phyloP scores from a whole-genome alignment of 2,888 invertebrate species.

The Prosapia bicincta region DNA sequence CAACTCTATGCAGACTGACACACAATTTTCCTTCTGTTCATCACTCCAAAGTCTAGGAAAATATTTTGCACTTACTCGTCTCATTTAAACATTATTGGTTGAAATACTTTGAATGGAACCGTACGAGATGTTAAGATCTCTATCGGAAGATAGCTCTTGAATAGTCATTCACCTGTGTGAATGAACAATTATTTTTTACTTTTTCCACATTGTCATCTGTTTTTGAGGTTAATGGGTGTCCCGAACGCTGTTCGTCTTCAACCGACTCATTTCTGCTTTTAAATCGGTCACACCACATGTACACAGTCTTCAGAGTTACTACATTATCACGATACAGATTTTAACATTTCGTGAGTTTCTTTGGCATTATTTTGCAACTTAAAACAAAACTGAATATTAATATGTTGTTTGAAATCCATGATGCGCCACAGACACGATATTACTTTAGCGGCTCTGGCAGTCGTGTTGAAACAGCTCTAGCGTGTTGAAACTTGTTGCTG shows the following conservation, averaged over 20 bases:
- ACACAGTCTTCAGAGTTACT: slow-evolving; percentile 5
- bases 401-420: slow-evolving; percentile 8
- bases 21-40: slow-evolving; percentile 3
- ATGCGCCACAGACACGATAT: slow-evolving; percentile 1
- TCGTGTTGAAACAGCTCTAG: neutral
- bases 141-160: slow-evolving; percentile 3
- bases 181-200: neutral
- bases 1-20: slow-evolving; percentile 3
- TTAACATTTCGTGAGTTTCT: slow-evolving; percentile 7
- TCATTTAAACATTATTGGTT: neutral
- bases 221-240: slow-evolving; percentile 3
- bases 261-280: slow-evolving; percentile 7
- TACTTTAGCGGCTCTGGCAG: slow-evolving; percentile 3
- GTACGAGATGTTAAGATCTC: neutral
- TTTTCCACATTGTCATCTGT: slow-evolving; percentile 3
- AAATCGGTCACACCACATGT: slow-evolving; percentile 11
- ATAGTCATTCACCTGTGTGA: too few relatives aligned
- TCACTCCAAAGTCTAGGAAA: neutral
- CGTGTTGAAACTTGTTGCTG: neutral
- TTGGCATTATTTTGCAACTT: slow-evolving; percentile 10
- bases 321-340: neutral
- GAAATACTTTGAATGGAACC: neutral
- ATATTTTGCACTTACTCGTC: slow-evolving; percentile 1
- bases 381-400: neutral
- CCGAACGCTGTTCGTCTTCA: too few relatives aligned